Base-by-base conservation (phyloP, 2,797 vertebrate genomes). In the Oryzias dopingdopingensis region DNA sequence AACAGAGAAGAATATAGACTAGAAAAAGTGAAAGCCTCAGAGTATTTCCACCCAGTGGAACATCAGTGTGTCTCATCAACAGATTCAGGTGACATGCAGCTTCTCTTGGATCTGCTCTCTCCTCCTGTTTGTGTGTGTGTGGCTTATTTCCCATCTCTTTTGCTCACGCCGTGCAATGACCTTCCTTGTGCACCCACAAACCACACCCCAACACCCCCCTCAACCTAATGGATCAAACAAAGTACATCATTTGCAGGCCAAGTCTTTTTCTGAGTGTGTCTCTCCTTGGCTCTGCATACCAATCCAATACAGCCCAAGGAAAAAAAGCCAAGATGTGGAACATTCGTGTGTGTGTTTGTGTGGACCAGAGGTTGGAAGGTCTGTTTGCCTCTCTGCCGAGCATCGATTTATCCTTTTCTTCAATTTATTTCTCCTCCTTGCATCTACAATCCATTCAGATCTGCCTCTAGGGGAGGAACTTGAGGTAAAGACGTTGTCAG, bases 361-460 rank as follows among this genome's bases (percentile, higher is more conserved):
- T 86, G 84, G 74, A 82, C 83, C 52, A 62, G 78, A 80, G 89
- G 84, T 90, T 89, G 86, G 79, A 87, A 86, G 87, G 87, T 89
- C 88, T 90, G 83, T 88, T 90, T 88, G 86, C 89, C 83, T 89
- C 88, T 89, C 85, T 63, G 81, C 84, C 83, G 77, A 88, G 85
- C 85, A 92, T 91, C 83, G 91, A 92, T 91, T 91, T 90, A 89
- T 90, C 87, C 85, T 88, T 88, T 90, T 88, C 87, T 90, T 83
- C 90, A 91, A 91, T 91, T 92, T 90, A 91, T 89, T 91, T 89
- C 86, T 89, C 80, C 85, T 88, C 86, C 81, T 83, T 77, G 80
- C 80, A 73, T 81, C 81, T 78, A 74, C 82, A 60, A 90, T 90
- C 86, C 83, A 88, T 89, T 89, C 87, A 76, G 72, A 84, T 83